Base-by-base conservation (phyloP, 2,888 invertebrate genomes). In the Carabus problematicus region DNA sequence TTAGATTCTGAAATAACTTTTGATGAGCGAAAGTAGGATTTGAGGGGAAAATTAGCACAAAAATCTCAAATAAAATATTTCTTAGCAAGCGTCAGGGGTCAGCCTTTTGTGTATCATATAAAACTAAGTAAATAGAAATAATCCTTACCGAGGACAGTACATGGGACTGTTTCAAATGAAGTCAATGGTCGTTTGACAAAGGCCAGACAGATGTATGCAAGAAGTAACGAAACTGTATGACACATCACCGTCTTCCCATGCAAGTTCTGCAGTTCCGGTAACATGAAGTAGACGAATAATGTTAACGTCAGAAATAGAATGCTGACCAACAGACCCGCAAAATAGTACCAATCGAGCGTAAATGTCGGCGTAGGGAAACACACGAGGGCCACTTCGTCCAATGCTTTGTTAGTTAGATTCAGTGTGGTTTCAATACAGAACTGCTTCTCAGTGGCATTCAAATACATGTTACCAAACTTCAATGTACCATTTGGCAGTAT, bases 221-320 rank as follows among this genome's bases (percentile, higher is more conserved):
- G 47, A n/a, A 66, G 16, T 18, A 66, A 12, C n/a, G 58, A 45
- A 8, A 59, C 58, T n/a, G 66, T 47, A 18, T 66, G 66, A 12
- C 66, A 58, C 66, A 66, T 66, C 4, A 66, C 40, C 39, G 66
- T 66, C 8, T 47, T 43, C 47, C 66, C 66, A 40, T 66, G 66
- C 16, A 66, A 39, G 49, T 66, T 66, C 41, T 66, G 66, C 7
- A 66, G 14, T 9, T 66, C 66, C 12, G 59, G 58, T 11, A 66
- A 40, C 11, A 66, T 58, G 19, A 66, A 66, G 40, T 66, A 66
- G 41, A 59, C 58, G 12, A 59, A 58, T 49, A 66, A 19, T 14
- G 66, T 66, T 9, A 58, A 41, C 8, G 49, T 59, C 39, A 66
- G 40, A 39, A 66, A 66, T 66, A 66, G 8, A 8, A 66, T 58